Conservation (phyloP, 2,113 vertebrate genomes). For the Corydoras sp. region DNA sequence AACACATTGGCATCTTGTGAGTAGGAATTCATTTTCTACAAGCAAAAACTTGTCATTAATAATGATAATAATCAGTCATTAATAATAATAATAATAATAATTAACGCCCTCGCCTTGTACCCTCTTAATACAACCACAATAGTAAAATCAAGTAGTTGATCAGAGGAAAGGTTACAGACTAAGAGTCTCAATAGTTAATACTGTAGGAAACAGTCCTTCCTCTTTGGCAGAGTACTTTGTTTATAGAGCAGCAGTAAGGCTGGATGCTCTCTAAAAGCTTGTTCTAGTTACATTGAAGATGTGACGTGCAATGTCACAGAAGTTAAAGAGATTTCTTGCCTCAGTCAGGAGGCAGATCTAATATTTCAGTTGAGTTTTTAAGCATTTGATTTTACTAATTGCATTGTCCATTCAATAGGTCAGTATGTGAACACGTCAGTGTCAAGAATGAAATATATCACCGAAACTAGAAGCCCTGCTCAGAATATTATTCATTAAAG, state of each 20-base stretch:
- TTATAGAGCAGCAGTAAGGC: slow-evolving; percentile 24
- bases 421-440: slow-evolving; percentile 5
- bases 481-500: too few relatives aligned
- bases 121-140: too few relatives aligned
- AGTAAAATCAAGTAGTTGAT: too few relatives aligned
- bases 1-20: too few relatives aligned
- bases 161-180: neutral
- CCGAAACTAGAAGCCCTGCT: too few relatives aligned
- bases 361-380: slow-evolving; percentile 8
- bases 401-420: slow-evolving; percentile 29
- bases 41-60: too few relatives aligned
- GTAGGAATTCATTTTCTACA: too few relatives aligned
- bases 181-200: neutral
- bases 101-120: too few relatives aligned
- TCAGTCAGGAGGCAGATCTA: slow-evolving; percentile 3
- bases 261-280: slow-evolving; percentile 40
- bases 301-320: slow-evolving; percentile 38
- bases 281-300: slow-evolving; percentile 36
- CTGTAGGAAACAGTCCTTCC: too few relatives aligned
- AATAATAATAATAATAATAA: too few relatives aligned
- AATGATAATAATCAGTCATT: too few relatives aligned
- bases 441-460: neutral
- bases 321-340: neutral
- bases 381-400: slow-evolving; percentile 14
- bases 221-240: slow-evolving; percentile 1